A percentile compares a stretch with the other conserved stretches of the same genome.
These are phyloP conservation scores for Betta splendens DNA, from an alignment of 2,797 vertebrate genomes.

Conservation along the genomic window DNA sequence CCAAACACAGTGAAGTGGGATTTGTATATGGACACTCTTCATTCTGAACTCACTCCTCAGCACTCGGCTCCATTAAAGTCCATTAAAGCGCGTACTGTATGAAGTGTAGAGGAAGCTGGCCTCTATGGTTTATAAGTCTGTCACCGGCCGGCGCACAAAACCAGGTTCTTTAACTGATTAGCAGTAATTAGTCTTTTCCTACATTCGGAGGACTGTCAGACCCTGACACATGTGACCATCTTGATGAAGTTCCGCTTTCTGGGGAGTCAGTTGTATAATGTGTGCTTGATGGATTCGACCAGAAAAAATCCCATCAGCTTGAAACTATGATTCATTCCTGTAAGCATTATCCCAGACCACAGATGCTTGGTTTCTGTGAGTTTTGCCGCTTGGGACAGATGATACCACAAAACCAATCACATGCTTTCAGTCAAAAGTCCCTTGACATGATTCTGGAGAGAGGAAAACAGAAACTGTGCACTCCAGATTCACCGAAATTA, in stretches of 20 bases:
- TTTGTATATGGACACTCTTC: slow-evolving; percentile 26
- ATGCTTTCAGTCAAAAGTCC: slow-evolving; percentile 59
- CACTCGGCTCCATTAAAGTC: slow-evolving; percentile 72
- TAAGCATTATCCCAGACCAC: slow-evolving; percentile 34
- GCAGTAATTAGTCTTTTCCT: slow-evolving; percentile 70
- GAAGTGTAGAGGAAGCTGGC: slow-evolving; percentile 63
- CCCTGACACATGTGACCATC: slow-evolving; percentile 47
- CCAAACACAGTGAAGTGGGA: no score
- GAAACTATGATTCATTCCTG: slow-evolving; percentile 27
- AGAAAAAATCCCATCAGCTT: no score
- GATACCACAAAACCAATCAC: slow-evolving; percentile 56
- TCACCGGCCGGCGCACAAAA: slow-evolving; percentile 69
- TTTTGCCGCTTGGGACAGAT: slow-evolving; percentile 39
- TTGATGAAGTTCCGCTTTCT: slow-evolving; percentile 38
- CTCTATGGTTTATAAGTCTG: slow-evolving; percentile 68
- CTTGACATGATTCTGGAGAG: slow-evolving; percentile 41
- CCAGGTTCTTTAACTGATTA: slow-evolving; percentile 69
- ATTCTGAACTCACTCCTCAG: slow-evolving; percentile 46
- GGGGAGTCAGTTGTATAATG: slow-evolving; percentile 23
- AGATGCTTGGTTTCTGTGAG: slow-evolving; percentile 35
- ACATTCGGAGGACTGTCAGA: slow-evolving; percentile 32
- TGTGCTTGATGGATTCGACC: slow-evolving; percentile 21
- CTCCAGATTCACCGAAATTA: slow-evolving; percentile 41
- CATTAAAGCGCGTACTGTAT: slow-evolving; percentile 68
- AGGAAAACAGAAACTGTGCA: slow-evolving; percentile 31